These are phyloP conservation scores for Chouioia cunea DNA, from an alignment of 2,888 invertebrate genomes.

Conservation along the genomic window DNA sequence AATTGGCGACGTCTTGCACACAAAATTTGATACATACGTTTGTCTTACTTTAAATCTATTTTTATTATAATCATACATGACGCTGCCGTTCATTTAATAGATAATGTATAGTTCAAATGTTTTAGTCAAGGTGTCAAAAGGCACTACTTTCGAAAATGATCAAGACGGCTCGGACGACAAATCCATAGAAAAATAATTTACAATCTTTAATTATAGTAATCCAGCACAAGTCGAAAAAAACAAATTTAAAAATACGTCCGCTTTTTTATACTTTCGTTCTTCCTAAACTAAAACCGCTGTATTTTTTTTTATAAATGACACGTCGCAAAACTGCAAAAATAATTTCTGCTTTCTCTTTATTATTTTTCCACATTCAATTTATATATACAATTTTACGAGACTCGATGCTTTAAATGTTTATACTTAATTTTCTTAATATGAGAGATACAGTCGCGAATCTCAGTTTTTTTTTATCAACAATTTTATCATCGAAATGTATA, in stretches of 20 bases:
- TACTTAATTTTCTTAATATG: slow-evolving; percentile 17
- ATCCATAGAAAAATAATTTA: slow-evolving; percentile 34
- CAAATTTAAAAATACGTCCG: slow-evolving; percentile 54
- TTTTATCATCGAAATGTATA: not conserved
- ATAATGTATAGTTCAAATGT: slow-evolving; percentile 15
- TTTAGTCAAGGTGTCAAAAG: slow-evolving; percentile 44
- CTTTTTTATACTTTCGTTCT: slow-evolving; percentile 60
- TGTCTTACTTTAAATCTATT: slow-evolving; percentile 12
- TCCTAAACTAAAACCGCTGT: slow-evolving; percentile 46
- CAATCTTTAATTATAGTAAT: slow-evolving; percentile 4
- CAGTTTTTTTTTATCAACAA: slow-evolving; percentile 23
- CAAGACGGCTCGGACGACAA: slow-evolving; percentile 36
- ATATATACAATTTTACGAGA: slow-evolving; percentile 26
- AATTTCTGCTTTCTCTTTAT: slow-evolving; percentile 23
- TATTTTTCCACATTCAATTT: slow-evolving; percentile 16
- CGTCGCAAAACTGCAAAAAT: slow-evolving; percentile 42
- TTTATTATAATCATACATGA: slow-evolving; percentile 24
- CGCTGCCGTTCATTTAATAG: not conserved
- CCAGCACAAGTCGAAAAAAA: slow-evolving; percentile 1
- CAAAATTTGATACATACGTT: no score
- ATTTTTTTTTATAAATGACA: slow-evolving; percentile 4
- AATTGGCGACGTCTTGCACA: slow-evolving; percentile 31
- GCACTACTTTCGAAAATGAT: slow-evolving; percentile 40
- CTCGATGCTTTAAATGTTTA: slow-evolving; percentile 21
- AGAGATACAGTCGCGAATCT: slow-evolving; percentile 42